These are phyloP conservation scores for Melanocharis versteri DNA, from an alignment of 2,113 vertebrate species.

Conservation along the genomic window DNA sequence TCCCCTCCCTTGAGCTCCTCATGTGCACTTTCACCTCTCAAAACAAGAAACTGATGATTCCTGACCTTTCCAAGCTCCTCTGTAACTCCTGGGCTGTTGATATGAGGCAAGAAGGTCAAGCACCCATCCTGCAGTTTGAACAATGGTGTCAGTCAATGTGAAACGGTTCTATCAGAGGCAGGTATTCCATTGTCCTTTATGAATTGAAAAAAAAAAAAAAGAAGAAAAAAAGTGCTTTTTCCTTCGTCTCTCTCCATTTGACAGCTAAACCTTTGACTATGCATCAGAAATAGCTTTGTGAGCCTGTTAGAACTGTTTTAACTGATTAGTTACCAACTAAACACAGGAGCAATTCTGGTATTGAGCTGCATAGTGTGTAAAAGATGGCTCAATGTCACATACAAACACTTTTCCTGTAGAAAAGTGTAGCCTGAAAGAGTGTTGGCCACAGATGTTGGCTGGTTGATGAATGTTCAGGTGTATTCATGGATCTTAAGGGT, in stretches of 20 bases:
- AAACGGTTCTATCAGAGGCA: background rate
- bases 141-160: background rate
- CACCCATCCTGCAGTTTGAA: background rate
- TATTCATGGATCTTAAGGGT: background rate
- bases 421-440: background rate
- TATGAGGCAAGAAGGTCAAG: background rate
- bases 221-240: background rate
- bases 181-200: background rate
- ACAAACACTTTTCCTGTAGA: background rate
- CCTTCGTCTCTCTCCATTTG: background rate
- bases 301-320: background rate
- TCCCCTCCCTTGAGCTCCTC: background rate
- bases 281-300: background rate
- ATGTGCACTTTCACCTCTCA: background rate
- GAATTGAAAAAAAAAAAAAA: background rate
- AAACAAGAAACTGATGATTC: background rate
- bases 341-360: background rate
- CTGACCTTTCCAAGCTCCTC: background rate
- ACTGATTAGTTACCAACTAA: background rate
- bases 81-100: background rate
- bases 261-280: background rate
- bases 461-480: background rate
- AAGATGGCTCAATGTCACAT: background rate
- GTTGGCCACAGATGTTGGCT: background rate
- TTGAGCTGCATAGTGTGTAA: background rate